phyloP scores from a whole-genome alignment of 2,797 vertebrate genomes.

The Phaenicophaeus curvirostris region DNA sequence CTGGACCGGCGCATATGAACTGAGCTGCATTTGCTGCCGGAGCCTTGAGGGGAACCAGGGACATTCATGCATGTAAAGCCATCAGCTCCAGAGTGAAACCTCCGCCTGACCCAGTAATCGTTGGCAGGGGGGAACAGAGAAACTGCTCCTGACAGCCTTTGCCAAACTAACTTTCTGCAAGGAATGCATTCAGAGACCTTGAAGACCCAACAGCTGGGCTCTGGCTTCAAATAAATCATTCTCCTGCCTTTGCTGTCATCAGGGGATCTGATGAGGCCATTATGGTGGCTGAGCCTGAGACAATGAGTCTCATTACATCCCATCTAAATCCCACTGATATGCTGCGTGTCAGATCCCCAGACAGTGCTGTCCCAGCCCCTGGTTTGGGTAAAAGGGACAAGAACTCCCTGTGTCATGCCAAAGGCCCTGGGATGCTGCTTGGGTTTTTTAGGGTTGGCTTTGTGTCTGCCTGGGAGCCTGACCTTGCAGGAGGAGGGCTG shows the following conservation, averaged over 20 bases:
- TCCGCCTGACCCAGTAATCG: slow-evolving; percentile 50
- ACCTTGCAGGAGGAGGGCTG: background rate
- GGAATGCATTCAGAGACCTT: background rate
- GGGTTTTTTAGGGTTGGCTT: background rate
- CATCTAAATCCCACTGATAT: background rate
- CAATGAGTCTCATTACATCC: background rate
- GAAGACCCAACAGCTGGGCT: background rate
- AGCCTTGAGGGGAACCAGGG: slow-evolving; percentile 38
- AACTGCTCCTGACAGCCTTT: background rate
- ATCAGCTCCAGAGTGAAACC: slow-evolving; percentile 12
- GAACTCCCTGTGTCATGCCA: background rate
- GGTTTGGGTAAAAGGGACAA: background rate
- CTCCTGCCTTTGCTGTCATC: background rate
- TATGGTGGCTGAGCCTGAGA: background rate
- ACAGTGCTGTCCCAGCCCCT: background rate
- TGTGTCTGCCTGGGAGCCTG: background rate
- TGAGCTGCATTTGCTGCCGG: background rate
- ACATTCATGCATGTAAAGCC: slow-evolving; percentile 64
- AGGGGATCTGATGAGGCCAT: background rate
- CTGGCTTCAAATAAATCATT: background rate
- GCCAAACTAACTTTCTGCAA: slow-evolving; percentile 1
- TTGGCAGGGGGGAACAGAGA: slow-evolving; percentile 5
- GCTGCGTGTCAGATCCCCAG: background rate
- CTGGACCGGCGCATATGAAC: background rate
- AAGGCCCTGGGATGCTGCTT: background rate